phyloP scores from a whole-genome alignment of 2,113 vertebrate species.

The Tachysurus vachellii region DNA sequence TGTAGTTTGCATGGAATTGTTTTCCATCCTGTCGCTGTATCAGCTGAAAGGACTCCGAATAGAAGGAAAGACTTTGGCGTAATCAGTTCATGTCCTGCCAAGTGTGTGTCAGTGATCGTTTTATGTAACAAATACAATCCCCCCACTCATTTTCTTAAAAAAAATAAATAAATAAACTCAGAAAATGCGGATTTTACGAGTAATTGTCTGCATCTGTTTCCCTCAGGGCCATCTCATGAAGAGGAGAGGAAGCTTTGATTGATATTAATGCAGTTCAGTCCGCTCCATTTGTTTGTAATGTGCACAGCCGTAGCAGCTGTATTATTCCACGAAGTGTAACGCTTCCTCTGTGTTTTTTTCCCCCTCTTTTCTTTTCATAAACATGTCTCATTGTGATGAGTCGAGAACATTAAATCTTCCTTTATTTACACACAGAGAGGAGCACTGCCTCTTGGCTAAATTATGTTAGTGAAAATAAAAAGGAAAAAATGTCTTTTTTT shows the following conservation, averaged over 20 bases:
- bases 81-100: not conserved
- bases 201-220: constrained; percentile 58
- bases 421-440: constrained; percentile 66
- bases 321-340: constrained; percentile 58
- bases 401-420: constrained; percentile 64
- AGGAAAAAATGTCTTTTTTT: constrained; percentile 31
- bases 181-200: constrained; percentile 57
- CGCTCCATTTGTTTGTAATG: constrained; percentile 66
- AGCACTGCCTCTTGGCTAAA: constrained; percentile 38
- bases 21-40: constrained; percentile 53
- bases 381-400: constrained; percentile 60
- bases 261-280: constrained; percentile 64
- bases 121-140: not conserved
- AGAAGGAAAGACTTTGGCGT: constrained; percentile 53
- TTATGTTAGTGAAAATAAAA: constrained; percentile 47
- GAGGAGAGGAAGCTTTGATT: constrained; percentile 61
- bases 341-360: constrained; percentile 60
- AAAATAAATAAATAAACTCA: not conserved
- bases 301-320: constrained; percentile 52
- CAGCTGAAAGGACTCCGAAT: constrained; percentile 59
- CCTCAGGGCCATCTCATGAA: constrained; percentile 50
- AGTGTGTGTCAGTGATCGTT: constrained; percentile 11
- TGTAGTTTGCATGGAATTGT: constrained; percentile 55
- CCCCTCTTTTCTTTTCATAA: constrained; percentile 61
- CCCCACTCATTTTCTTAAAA: too few species aligned